Base-by-base conservation (phyloP, 1,140 invertebrate species). In the Drosophila nebulosa region DNA sequence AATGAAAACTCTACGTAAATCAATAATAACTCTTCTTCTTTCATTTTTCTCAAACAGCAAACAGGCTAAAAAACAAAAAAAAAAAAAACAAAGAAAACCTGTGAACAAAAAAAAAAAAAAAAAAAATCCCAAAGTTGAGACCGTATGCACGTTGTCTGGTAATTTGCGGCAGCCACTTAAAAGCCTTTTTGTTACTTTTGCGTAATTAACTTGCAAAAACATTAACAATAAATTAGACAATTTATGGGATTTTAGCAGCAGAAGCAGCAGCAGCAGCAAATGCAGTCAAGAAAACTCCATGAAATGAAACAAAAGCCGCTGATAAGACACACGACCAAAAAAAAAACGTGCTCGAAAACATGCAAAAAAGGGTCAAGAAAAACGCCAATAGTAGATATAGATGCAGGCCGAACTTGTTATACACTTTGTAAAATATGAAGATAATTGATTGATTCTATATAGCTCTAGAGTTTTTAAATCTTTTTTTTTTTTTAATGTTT, bases 161-260 rank as follows among this genome's bases (percentile, higher is more conserved):
- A 69, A 69, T 73, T 70, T 65, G 51, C 64, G 30, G 24, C 30
- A n/a, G 26, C 35, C 27, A 35, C 63, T 64, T 63, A 64, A 73
- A 53, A 70, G 32, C 36, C 46, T 61, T 60, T 50, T 62, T 69
- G 30, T 55, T 32, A 22, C 30, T 22, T 46, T 84, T 79, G 75
- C 74, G 75, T 72, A 84, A 84, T 85, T 84, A 73, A 69, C 76
- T 85, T 60, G 51, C 69, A 77, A 68, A 69, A 85, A 77, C 73
- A 79, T 81, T 71, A 78, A 80, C 78, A 81, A 78, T 86, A 85
- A 86, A 78, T 86, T 81, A 71, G 55, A 59, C 63, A 81, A 74
- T 78, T 85, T 81, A 85, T 81, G 78, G 64, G 83, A 75, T 63
- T 75, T 78, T 61, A 75, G 69, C 74, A 78, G 24, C 24, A 24